Percentiles rank a stretch among this genome's conserved stretches.
Evolutionary conservation across 2,888 invertebrate species (phyloP).

Genomic region (Oxycera nigricornis): DNA sequence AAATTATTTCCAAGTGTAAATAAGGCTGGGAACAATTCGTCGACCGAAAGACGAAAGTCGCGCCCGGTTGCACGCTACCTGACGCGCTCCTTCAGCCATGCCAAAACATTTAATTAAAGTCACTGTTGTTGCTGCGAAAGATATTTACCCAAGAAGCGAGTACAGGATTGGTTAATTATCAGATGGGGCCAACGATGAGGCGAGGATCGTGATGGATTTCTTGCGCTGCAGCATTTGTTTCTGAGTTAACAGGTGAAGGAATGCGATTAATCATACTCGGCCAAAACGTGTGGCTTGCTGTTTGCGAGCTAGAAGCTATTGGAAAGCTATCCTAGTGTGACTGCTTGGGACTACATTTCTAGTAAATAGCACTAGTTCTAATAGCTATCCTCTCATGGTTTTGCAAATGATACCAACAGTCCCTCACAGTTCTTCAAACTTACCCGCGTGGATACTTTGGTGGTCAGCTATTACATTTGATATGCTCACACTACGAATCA

Average conservation of each 20-base stretch:
- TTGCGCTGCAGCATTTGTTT: not conserved
- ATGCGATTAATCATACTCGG: no score
- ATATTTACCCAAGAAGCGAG: not conserved
- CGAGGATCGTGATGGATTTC: not conserved
- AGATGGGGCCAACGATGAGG: not conserved
- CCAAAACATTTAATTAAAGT: constrained; percentile 36
- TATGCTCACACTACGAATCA: no score
- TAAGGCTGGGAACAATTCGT: constrained; percentile 34
- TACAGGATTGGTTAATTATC: constrained; percentile 6
- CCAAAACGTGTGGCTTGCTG: no score
- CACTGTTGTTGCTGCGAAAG: constrained; percentile 6
- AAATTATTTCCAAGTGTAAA: constrained; percentile 36
- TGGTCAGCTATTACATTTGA: no score
- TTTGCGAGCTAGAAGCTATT: no score
- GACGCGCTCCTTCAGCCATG: constrained; percentile 17
- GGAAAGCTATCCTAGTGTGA: no score
- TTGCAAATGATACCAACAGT: no score
- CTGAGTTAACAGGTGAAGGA: not conserved
- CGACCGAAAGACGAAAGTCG: constrained; percentile 28
- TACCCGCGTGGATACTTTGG: no score
- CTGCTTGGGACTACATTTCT: no score
- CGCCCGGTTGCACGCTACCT: constrained; percentile 13
- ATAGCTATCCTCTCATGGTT: no score
- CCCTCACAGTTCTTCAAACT: no score
- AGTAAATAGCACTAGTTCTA: no score